Evolutionary conservation across 2,113 vertebrate species (phyloP), one percentile per base, ranked within the genome.

Genomic region (Hystrix cristata): DNA sequence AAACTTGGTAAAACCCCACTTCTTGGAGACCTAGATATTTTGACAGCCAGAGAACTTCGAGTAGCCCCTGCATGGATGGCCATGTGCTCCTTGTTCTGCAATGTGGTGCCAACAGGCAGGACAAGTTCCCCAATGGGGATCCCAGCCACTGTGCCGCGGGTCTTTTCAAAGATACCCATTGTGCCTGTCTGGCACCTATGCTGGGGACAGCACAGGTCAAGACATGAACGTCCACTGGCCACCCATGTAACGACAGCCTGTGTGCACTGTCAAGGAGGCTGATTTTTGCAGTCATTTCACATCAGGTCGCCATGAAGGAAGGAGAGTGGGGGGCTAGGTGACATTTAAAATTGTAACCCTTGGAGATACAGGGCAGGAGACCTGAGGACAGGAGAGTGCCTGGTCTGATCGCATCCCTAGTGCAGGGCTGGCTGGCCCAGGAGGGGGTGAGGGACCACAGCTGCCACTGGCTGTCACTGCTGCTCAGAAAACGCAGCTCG

Each of bases 1-100:
- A 98, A 99, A 99, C 97, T 99, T 99, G 71, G 99, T 99, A 98
- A 99, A 99, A 62, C 99, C 98, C 67, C 99, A 99, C 79, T 99
- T 99, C 98, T 99, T 99, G 69, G 99, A 99, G 96, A 99, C 99
- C 94, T 99, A 99, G 97, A 99, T 99, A 99, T 99, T 99, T 98
- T 99, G 99, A 74, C 99, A 98, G 3, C 99, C 99, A 7, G 99
- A 99, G 97, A 99, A 99, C 98, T 99, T 99, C 98, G 99, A 99
- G 98, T 99, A 99, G 95, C 99, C 99, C 80, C 99, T 98, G 71
- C 98, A 98, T 78, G 99, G 98, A 34, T 98, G 0, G 99, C 97
- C 93, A 99, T 97, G 0, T 99, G 99, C 95, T 99, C 99, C 98
- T 99, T 99, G 98, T 99, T 99, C 82, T 98, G 96, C 25, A 98